Conservation (phyloP, 92 coral and sea anemone genomes). For the Epizoanthus scotinus region DNA sequence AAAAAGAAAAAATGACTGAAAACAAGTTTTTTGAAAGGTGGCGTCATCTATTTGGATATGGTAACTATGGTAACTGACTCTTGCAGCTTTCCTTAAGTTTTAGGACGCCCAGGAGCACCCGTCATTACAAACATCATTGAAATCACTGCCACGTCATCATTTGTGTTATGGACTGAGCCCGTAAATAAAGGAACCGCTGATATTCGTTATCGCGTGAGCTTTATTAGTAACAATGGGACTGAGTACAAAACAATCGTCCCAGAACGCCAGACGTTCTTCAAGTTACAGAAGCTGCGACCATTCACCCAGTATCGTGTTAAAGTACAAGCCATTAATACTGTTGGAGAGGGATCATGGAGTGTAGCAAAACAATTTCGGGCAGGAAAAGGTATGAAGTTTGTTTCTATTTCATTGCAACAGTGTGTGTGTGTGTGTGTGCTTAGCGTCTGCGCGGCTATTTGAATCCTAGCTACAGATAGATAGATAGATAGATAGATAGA, state of each 20-base stretch:
- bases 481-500: no score
- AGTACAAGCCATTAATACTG: background rate
- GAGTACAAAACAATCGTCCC: background rate
- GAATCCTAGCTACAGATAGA: no score
- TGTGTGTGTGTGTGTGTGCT: background rate
- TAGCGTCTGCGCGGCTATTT: background rate
- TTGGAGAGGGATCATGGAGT: background rate
- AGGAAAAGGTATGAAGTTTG: background rate
- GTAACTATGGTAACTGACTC: no score
- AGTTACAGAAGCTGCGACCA: background rate
- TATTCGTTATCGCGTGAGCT: background rate
- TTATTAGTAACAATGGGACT: background rate
- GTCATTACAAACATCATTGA: background rate
- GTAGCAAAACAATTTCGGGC: background rate
- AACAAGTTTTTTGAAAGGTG: no score
- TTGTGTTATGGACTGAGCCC: background rate
- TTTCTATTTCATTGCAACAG: background rate
- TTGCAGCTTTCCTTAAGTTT: background rate
- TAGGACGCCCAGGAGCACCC: background rate
- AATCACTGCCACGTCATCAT: background rate
- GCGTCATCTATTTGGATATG: no score
- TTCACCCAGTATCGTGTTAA: background rate
- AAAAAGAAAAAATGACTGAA: no score
- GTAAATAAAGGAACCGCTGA: background rate
- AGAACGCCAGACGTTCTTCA: background rate